These are phyloP conservation scores for Antedon mediterranea DNA, from an alignment of 53 echinoderm and acorn worm species.

Conservation along the genomic window DNA sequence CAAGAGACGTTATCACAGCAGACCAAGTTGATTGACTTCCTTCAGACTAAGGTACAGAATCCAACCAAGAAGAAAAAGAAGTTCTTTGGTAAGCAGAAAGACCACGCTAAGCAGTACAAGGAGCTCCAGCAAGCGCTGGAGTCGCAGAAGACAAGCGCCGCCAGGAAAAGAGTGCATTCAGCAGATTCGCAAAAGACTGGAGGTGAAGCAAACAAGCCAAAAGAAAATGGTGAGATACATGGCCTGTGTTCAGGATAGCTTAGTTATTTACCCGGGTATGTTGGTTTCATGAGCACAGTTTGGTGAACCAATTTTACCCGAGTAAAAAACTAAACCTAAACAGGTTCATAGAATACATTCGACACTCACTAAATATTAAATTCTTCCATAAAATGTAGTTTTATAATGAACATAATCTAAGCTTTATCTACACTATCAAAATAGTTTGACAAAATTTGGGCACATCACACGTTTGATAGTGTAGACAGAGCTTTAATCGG, in stretches of 20 bases:
- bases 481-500: too few species aligned
- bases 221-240: slow-evolving; percentile 54
- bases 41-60: slow-evolving; percentile 78
- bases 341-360: too few species aligned
- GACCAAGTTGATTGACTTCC: slow-evolving; percentile 95
- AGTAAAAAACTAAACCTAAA: too few species aligned
- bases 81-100: slow-evolving; percentile 42
- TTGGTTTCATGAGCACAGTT: neutral
- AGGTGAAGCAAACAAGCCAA: slow-evolving; percentile 29
- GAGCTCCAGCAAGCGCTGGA: slow-evolving; percentile 79
- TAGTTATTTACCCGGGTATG: too few species aligned
- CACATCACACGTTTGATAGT: too few species aligned
- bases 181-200: slow-evolving; percentile 43
- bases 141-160: slow-evolving; percentile 26
- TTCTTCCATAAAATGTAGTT: too few species aligned
- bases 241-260: slow-evolving; percentile 39
- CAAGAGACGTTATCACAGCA: slow-evolving; percentile 83
- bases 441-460: too few species aligned
- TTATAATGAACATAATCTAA: too few species aligned
- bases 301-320: too few species aligned
- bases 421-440: too few species aligned
- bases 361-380: too few species aligned
- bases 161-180: neutral
- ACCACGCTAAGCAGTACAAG: slow-evolving; percentile 49
- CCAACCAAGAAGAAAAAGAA: slow-evolving; percentile 73